Conservation (phyloP, 2,113 vertebrate genomes). For the Hypanus sabinus region DNA sequence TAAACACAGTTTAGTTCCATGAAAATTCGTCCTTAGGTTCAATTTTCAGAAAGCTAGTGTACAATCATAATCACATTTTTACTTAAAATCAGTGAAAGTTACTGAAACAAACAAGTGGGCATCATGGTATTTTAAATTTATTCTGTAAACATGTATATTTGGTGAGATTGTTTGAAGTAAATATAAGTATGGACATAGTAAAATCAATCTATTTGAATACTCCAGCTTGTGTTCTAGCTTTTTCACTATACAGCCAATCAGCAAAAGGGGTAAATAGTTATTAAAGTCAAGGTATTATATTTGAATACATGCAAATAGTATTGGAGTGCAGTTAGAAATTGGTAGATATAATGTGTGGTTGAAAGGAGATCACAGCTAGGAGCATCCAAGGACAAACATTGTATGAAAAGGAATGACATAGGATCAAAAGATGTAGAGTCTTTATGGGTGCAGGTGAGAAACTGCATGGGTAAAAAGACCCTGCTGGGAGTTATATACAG, state of each 20-base stretch:
- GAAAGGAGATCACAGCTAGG: too few relatives aligned
- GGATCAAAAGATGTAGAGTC: too few relatives aligned
- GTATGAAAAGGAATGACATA: too few relatives aligned
- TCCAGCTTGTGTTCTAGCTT: not conserved
- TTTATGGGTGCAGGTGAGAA: too few relatives aligned
- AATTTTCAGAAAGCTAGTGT: not conserved
- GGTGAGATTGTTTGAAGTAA: not conserved
- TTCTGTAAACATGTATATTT: not conserved
- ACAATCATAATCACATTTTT: not conserved
- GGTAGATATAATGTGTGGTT: too few relatives aligned
- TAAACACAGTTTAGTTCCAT: not conserved
- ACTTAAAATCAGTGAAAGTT: not conserved
- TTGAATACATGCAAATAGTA: too few relatives aligned
- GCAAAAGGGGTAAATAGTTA: not conserved
- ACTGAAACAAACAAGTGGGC: not conserved
- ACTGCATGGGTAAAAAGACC: too few relatives aligned
- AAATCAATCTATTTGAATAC: not conserved
- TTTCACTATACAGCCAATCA: not conserved
- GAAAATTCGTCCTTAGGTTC: not conserved
- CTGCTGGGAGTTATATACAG: too few relatives aligned
- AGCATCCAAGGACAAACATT: too few relatives aligned
- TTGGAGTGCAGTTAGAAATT: too few relatives aligned
- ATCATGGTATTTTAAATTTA: not conserved
- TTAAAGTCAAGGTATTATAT: too few relatives aligned
- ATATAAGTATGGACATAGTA: not conserved